A percentile compares a stretch with the other conserved stretches of the same genome.
phyloP scores from a whole-genome alignment of 2,797 vertebrate species.

The Lemur catta region DNA sequence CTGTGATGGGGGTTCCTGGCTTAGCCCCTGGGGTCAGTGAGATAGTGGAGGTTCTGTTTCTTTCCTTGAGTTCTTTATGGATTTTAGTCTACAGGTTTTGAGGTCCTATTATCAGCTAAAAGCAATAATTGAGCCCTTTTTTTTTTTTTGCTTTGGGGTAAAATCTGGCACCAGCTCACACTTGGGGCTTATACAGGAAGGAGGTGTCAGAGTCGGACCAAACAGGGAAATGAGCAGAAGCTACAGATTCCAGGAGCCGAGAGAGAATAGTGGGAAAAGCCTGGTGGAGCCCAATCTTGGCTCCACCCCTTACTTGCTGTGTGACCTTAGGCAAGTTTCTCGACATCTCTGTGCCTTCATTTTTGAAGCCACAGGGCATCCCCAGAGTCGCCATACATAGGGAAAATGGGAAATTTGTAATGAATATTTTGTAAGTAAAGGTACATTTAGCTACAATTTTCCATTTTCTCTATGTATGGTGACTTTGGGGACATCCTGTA shows the following conservation, averaged over 20 bases:
- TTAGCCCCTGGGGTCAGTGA: not conserved
- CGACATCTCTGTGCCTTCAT: not conserved
- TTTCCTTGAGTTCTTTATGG: not conserved
- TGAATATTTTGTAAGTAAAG: no score
- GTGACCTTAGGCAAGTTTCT: not conserved
- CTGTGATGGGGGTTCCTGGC: rapidly evolving
- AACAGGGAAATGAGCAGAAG: no score
- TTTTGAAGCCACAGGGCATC: not conserved
- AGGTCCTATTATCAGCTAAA: not conserved
- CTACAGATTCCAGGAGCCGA: not conserved
- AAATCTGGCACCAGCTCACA: not conserved
- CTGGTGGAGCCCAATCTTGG: rapidly evolving
- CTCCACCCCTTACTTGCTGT: not conserved
- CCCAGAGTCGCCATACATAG: no score
- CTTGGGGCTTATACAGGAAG: not conserved
- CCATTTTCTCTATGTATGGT: no score
- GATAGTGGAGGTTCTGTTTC: not conserved
- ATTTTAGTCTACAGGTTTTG: not conserved
- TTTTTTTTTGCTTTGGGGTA: not conserved
- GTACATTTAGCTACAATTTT: no score
- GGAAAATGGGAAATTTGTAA: no score
- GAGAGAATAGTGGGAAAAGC: rapidly evolving
- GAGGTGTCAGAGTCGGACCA: not conserved
- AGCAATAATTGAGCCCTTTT: not conserved
- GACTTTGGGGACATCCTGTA: no score